Base-by-base conservation (phyloP, 1,140 invertebrate genomes). In the Choristoneura fumiferana region DNA sequence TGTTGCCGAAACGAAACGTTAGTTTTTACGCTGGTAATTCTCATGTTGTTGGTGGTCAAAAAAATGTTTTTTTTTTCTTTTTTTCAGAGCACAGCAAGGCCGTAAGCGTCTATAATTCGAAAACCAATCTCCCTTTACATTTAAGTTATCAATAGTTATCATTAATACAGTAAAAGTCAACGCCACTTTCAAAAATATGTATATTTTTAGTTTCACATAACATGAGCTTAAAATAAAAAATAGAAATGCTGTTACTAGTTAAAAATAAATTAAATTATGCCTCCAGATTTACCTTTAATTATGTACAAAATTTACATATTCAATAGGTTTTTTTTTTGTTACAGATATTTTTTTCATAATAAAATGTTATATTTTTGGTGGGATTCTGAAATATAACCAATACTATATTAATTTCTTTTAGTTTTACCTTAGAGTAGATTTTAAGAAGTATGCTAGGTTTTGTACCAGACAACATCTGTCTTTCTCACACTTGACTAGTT, bases 281-380 rank as follows among this genome's bases (percentile, higher is more conserved):
- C 83, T 84, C 81, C 81, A 63, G 75, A 59, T 76, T 73, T 65
- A 34, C 76, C 63, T 77, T 63, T 66, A 69, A 73, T 71, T 82
- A 84, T 86, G 71, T 84, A 86, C 81, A 86, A 83, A 76, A 81
- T 86, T 77, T 82, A 85, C 78, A 81, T 71, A 78, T 69, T 59
- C 54, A 5, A 63, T 58, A 63, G 8, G 54, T 52, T 67, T 60
- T 57, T 52, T 58, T 37, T 57, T 53, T 18, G 10, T 29, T n/a
- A n/a, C n/a, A n/a, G n/a, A 60, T 61, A 56, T 54, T 37, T 34
- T 49, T 57, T 54, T 13, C 29, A 33, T 17, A n/a, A 49, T 56
- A 34, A 17, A 45, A 45, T 9, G 8, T 9, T 57, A 13, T 17
- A 57, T 37, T 62, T 66, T 72, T 68, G 73, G 69, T 76, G 70